Conservation (phyloP, 2,113 vertebrate species). For the Daboia siamensis region DNA sequence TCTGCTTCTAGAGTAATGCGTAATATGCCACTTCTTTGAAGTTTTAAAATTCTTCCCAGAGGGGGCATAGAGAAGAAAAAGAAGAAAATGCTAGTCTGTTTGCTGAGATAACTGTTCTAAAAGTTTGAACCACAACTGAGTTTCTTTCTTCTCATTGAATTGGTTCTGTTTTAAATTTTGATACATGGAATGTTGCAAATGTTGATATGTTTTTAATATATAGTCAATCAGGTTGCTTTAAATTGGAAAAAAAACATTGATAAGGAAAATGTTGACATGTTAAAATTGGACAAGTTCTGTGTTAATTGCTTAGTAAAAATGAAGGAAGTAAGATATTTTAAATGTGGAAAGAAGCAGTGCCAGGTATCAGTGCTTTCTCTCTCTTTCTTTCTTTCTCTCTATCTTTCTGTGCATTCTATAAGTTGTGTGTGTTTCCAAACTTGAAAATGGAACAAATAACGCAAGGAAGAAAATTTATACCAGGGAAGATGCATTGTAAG, state of each 20-base stretch:
- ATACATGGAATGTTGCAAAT: background rate
- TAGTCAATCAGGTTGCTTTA: slow-evolving; percentile 14
- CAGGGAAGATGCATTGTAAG: slow-evolving; percentile 30
- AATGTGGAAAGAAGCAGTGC: slow-evolving; percentile 42
- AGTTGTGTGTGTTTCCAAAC: slow-evolving; percentile 60
- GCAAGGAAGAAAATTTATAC: slow-evolving; percentile 54
- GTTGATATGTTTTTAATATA: background rate
- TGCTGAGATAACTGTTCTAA: background rate
- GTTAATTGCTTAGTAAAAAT: slow-evolving; percentile 54
- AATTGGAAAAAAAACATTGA: slow-evolving; percentile 37
- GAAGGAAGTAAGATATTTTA: slow-evolving; percentile 47
- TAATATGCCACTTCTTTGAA: slow-evolving; percentile 1
- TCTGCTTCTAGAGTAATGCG: background rate
- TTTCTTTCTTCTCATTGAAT: background rate
- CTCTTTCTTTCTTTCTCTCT: no score
- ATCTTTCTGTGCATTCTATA: slow-evolving; percentile 27
- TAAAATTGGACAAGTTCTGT: slow-evolving; percentile 38
- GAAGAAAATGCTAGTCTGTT: background rate
- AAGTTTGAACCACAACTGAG: background rate
- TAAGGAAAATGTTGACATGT: slow-evolving; percentile 26
- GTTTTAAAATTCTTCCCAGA: background rate
- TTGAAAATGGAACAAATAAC: slow-evolving; percentile 52
- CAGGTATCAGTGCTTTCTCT: slow-evolving; percentile 41
- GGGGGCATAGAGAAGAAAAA: no score
- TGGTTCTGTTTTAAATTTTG: background rate